Percentiles rank a stretch among this genome's conserved stretches.
Evolutionary conservation across 2,797 vertebrate genomes (phyloP).

Genomic region (Hippopotamyrus pictus): DNA sequence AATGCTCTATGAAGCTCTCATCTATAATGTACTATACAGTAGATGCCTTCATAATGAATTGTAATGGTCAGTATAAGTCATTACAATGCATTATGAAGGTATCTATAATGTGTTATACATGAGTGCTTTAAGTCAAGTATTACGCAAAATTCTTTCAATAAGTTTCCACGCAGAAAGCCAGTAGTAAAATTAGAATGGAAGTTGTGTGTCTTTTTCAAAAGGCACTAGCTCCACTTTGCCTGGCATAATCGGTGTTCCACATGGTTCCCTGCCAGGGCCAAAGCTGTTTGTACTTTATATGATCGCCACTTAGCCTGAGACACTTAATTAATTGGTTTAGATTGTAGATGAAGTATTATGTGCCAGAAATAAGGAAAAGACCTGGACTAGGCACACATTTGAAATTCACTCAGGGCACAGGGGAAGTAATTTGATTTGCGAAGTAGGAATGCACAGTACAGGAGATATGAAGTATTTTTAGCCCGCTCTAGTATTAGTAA

Average conservation of each 20-base stretch:
- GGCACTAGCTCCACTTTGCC: background rate
- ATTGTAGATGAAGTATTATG: background rate
- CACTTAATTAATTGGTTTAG: background rate
- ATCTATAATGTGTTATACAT: background rate
- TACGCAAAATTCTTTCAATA: background rate
- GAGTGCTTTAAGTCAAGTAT: background rate
- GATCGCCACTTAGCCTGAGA: background rate
- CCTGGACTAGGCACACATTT: background rate
- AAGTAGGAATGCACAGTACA: background rate
- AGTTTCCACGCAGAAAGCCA: background rate
- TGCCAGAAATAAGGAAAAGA: background rate
- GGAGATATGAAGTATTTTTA: background rate
- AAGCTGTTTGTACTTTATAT: background rate
- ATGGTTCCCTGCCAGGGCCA: background rate
- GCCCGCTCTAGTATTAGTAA: background rate
- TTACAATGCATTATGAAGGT: background rate
- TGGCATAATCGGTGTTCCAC: background rate
- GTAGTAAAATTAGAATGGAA: background rate
- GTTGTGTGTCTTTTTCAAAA: background rate
- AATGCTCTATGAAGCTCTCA: background rate
- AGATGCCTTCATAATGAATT: background rate
- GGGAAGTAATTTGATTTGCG: background rate
- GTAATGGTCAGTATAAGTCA: background rate
- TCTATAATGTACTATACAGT: background rate
- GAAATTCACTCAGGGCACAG: background rate